These are phyloP conservation scores for Cataglyphis albicans DNA, from an alignment of 2,888 invertebrate genomes.

Conservation along the genomic window DNA sequence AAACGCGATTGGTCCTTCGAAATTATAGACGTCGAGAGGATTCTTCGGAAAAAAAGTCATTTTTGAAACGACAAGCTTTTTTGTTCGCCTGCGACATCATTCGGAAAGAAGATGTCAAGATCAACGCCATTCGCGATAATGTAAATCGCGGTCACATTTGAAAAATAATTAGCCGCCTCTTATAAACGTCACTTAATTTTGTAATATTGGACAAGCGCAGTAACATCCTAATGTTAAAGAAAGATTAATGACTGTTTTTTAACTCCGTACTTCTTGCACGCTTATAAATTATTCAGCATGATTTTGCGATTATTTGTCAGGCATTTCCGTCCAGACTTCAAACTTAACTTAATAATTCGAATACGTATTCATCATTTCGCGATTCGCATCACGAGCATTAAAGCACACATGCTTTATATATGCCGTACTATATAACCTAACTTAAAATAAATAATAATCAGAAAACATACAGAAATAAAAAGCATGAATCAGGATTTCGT, in stretches of 20 bases:
- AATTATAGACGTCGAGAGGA: constrained; percentile 55
- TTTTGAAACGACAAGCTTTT: constrained; percentile 47
- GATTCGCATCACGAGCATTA: not conserved
- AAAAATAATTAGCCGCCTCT: constrained; percentile 11
- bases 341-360: constrained; percentile 25
- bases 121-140: not conserved
- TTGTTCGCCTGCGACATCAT: constrained; percentile 15
- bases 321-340: constrained; percentile 46
- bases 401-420: not conserved
- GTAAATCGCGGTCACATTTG: constrained; percentile 19
- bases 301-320: constrained; percentile 27
- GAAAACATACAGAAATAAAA: not conserved
- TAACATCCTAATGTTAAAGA: constrained; percentile 10
- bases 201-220: constrained; percentile 1
- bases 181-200: constrained; percentile 25
- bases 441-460: constrained; percentile 1
- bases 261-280: not conserved
- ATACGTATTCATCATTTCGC: constrained; percentile 21
- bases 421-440: not conserved
- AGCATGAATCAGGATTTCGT: not conserved
- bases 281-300: constrained; percentile 34
- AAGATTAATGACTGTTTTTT: constrained; percentile 17
- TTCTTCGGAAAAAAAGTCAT: constrained; percentile 25
- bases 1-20: constrained; percentile 54
- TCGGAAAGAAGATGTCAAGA: constrained; percentile 15